These are phyloP conservation scores for Zygogramma bicolorata DNA, from an alignment of 2,888 invertebrate species.

Conservation along the genomic window DNA sequence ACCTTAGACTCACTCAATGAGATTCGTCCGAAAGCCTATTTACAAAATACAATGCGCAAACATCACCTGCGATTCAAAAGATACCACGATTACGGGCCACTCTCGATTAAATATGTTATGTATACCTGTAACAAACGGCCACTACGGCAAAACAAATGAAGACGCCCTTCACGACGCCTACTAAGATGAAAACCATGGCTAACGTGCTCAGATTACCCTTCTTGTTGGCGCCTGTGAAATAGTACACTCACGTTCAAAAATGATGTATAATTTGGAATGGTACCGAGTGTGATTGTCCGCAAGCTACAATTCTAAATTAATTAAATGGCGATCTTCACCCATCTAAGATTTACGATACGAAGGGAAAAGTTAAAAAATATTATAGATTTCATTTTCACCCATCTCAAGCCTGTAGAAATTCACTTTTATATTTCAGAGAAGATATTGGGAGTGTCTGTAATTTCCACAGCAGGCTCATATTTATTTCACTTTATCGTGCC, in stretches of 20 bases:
- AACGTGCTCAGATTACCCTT: constrained; percentile 89
- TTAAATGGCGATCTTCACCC: too few relatives aligned
- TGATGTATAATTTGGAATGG: too few relatives aligned
- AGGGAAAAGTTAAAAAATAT: too few relatives aligned
- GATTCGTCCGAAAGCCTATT: constrained; percentile 60
- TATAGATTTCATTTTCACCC: too few relatives aligned
- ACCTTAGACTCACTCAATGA: constrained; percentile 10
- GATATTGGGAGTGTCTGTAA: too few relatives aligned
- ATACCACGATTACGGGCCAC: constrained; percentile 26
- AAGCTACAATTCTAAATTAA: too few relatives aligned
- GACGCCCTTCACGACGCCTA: constrained; percentile 92
- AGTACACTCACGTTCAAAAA: constrained; percentile 26
- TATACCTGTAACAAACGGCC: constrained; percentile 95
- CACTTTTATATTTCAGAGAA: too few relatives aligned
- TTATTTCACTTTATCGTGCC: too few relatives aligned
- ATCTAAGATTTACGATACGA: too few relatives aligned
- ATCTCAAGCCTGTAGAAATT: too few relatives aligned
- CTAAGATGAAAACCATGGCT: constrained; percentile 92
- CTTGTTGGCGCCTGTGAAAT: constrained; percentile 78
- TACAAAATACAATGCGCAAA: constrained; percentile 60
- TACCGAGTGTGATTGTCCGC: too few relatives aligned
- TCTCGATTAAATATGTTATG: constrained; percentile 19
- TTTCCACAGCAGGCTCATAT: too few relatives aligned
- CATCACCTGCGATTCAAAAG: constrained; percentile 30
- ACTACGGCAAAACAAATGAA: constrained; percentile 95